Percentiles rank a stretch among this genome's conserved stretches.
These are phyloP conservation scores for Strigamia maritima DNA, from an alignment of 2,888 invertebrate genomes.

Conservation along the genomic window DNA sequence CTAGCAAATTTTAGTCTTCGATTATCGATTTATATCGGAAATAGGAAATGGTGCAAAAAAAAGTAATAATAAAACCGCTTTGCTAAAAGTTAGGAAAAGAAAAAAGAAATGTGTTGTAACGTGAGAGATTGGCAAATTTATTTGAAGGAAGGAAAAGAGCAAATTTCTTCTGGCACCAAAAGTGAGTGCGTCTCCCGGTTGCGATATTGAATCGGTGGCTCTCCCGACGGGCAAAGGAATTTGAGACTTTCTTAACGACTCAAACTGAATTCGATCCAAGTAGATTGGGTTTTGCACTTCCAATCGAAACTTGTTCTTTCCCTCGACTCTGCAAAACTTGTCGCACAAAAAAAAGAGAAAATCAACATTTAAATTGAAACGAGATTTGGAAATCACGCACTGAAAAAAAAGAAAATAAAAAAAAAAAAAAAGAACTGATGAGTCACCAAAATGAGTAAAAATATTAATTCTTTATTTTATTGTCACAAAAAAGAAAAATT, in stretches of 20 bases:
- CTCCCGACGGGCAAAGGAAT: conserved; percentile 34
- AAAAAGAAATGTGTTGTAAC: conserved; percentile 31
- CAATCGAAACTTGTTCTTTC: conserved; percentile 32
- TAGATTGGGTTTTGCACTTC: conserved; percentile 31
- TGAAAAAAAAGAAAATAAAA: neutral
- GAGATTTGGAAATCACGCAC: neutral
- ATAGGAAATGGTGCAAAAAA: conserved; percentile 26
- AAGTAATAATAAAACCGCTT: conserved; percentile 27
- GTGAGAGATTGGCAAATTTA: conserved; percentile 31
- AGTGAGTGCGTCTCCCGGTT: conserved; percentile 34
- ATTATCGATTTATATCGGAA: conserved; percentile 25
- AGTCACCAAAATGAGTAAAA: conserved; percentile 8
- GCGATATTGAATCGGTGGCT: conserved; percentile 31
- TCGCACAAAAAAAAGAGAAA: neutral
- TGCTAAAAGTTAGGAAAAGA: conserved; percentile 11
- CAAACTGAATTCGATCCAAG: conserved; percentile 34
- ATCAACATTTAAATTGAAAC: conserved; percentile 28
- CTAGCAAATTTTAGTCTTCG: conserved; percentile 19
- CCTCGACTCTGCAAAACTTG: conserved; percentile 6
- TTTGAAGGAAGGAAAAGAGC: conserved; percentile 34
- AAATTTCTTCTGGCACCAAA: conserved; percentile 34
- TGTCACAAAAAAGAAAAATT: neutral
- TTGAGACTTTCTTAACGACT: conserved; percentile 34
- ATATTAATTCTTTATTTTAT: conserved; percentile 16
- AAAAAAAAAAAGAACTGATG: neutral